phyloP scores from a whole-genome alignment of 2,888 invertebrate genomes.

The Flabesymbios commensalis region DNA sequence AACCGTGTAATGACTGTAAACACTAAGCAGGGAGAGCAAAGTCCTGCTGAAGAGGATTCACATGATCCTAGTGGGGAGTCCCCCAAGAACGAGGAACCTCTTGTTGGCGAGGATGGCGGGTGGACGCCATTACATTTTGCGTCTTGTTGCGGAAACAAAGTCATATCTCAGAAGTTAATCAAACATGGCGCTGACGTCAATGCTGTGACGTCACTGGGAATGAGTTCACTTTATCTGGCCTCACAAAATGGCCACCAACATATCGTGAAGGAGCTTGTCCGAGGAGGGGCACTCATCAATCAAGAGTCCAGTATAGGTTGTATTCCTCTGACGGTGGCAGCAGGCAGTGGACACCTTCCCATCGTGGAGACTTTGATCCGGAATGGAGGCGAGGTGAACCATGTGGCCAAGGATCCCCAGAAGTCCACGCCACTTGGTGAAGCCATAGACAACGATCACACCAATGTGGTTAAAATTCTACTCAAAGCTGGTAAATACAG shows the following conservation, averaged over 20 bases:
- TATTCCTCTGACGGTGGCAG: conserved; percentile 23
- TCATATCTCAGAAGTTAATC: conserved; percentile 4
- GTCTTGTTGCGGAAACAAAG: conserved; percentile 15
- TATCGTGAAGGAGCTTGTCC: conserved; percentile 14
- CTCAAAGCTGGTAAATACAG: conserved; percentile 9
- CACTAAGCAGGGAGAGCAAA: neutral
- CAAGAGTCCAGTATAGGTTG: conserved; percentile 13
- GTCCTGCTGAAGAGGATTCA: neutral
- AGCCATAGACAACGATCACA: conserved; percentile 17
- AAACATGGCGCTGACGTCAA: conserved; percentile 17
- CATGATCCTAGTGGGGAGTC: too few species aligned
- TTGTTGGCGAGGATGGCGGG: conserved; percentile 11
- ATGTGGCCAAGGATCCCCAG: conserved; percentile 14
- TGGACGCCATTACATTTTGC: conserved; percentile 28
- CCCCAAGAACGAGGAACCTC: too few species aligned
- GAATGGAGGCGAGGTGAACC: conserved; percentile 22
- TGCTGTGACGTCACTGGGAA: conserved; percentile 12
- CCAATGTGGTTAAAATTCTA: conserved; percentile 1
- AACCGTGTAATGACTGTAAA: neutral
- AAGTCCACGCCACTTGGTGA: conserved; percentile 23
- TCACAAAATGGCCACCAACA: conserved; percentile 25
- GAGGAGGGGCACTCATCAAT: conserved; percentile 20
- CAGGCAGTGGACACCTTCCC: conserved; percentile 15
- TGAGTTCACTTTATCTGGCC: conserved; percentile 19
- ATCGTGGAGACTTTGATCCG: conserved; percentile 21